Conservation (phyloP, 2,113 vertebrate species). For the Geococcyx californianus region DNA sequence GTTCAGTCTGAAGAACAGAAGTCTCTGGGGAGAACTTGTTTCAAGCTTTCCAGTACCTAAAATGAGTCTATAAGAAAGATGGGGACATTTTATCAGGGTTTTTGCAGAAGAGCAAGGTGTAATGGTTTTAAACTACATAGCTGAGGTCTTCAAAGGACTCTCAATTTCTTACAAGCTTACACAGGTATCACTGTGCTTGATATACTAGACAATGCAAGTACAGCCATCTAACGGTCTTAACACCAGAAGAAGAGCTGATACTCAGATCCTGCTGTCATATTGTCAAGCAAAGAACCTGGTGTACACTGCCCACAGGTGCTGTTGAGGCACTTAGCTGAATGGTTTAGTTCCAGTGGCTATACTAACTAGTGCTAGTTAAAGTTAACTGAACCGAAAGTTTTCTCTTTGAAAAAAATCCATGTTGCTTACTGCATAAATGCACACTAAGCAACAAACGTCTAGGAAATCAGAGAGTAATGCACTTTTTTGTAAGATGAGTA, state of each 20-base stretch:
- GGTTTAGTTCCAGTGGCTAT: neutral
- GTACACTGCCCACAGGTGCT: fast-evolving
- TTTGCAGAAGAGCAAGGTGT: fast-evolving
- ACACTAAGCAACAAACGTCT: neutral
- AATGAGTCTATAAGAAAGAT: neutral
- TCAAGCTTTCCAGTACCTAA: no score
- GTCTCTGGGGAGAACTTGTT: no score
- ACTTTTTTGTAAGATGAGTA: neutral
- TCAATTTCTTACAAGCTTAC: neutral
- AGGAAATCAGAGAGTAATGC: neutral
- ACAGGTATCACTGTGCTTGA: neutral
- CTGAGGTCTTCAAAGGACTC: neutral
- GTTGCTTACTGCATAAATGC: neutral
- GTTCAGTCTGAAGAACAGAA: no score
- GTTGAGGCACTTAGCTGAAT: neutral
- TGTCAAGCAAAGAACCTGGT: neutral
- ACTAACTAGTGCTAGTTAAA: neutral
- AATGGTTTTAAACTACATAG: neutral
- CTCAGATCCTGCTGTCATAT: neutral
- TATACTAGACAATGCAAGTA: neutral
- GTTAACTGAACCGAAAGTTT: neutral
- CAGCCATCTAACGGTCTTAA: neutral
- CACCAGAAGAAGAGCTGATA: neutral
- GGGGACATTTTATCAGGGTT: neutral
- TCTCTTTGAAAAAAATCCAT: neutral